Conservation (phyloP, 1,140 invertebrate species). For the Helicorthomorpha holstii region DNA sequence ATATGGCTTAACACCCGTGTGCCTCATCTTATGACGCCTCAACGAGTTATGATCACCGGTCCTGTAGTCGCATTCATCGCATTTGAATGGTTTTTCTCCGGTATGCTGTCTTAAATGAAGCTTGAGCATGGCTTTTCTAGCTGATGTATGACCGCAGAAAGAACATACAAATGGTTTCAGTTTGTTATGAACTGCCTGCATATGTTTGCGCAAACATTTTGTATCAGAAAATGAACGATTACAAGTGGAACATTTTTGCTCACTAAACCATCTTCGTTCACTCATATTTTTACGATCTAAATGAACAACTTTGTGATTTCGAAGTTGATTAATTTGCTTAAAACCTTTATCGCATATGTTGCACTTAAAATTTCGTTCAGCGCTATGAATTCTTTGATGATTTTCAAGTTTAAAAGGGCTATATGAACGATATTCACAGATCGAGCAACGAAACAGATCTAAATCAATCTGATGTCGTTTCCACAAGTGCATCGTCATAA, state of each 20-base stretch:
- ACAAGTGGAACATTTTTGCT: conserved; percentile 50
- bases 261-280: conserved; percentile 32
- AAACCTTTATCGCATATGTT: conserved; percentile 41
- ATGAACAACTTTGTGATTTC: conserved; percentile 40
- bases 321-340: conserved; percentile 42
- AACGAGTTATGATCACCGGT: conserved; percentile 66
- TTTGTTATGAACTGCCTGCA: conserved; percentile 57
- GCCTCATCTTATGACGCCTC: conserved; percentile 54
- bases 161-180: conserved; percentile 55
- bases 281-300: conserved; percentile 27
- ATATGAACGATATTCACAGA: conserved; percentile 30
- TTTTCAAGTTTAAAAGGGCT: conserved; percentile 28
- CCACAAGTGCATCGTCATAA: conserved; percentile 46
- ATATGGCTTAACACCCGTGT: conserved; percentile 53
- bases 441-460: conserved; percentile 42
- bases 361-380: conserved; percentile 38
- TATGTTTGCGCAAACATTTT: conserved; percentile 55
- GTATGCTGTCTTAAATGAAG: conserved; percentile 54
- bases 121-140: conserved; percentile 33
- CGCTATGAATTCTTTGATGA: conserved; percentile 42
- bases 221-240: conserved; percentile 48
- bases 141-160: conserved; percentile 52
- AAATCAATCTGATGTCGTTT: conserved; percentile 47
- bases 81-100: conserved; percentile 63
- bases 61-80: conserved; percentile 52